Percentiles rank a stretch among this genome's conserved stretches.
phyloP scores from a whole-genome alignment of 2,888 invertebrate species.

The Thymelicus lineola region DNA sequence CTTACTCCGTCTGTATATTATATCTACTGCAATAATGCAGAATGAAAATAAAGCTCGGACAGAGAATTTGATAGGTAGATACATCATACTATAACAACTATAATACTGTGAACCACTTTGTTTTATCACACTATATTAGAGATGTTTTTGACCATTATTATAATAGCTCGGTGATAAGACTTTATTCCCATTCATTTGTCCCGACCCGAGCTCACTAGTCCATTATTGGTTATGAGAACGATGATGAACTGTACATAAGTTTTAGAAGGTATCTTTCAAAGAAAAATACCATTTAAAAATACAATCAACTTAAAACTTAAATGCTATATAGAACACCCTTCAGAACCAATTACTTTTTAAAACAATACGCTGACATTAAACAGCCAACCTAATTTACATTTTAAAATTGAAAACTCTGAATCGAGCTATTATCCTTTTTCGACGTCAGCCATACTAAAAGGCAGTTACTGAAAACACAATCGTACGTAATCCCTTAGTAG shows the following conservation, averaged over 20 bases:
- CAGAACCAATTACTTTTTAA: slow-evolving; percentile 8
- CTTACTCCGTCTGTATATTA: too few relatives aligned
- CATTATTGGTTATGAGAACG: not conserved
- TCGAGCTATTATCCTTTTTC: slow-evolving; percentile 14
- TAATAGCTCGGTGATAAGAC: too few relatives aligned
- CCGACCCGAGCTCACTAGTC: not conserved
- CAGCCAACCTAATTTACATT: slow-evolving; percentile 25
- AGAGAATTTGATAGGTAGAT: too few relatives aligned
- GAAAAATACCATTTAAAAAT: not conserved
- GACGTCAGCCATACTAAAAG: slow-evolving; percentile 1
- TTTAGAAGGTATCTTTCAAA: too few relatives aligned
- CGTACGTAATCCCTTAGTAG: not conserved
- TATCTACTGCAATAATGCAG: too few relatives aligned
- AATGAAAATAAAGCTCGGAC: too few relatives aligned
- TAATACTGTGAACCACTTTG: too few relatives aligned
- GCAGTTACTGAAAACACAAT: slow-evolving; percentile 9
- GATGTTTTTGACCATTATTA: too few relatives aligned
- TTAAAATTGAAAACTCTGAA: slow-evolving; percentile 29
- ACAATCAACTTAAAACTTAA: slow-evolving; percentile 1
- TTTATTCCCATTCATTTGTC: too few relatives aligned
- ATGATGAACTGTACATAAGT: not conserved
- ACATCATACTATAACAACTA: too few relatives aligned
- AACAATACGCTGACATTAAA: slow-evolving; percentile 2
- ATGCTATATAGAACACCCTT: not conserved
- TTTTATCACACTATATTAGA: too few relatives aligned